Conservation (phyloP, 2,797 vertebrate genomes). For the Lutjanus campechanus region DNA sequence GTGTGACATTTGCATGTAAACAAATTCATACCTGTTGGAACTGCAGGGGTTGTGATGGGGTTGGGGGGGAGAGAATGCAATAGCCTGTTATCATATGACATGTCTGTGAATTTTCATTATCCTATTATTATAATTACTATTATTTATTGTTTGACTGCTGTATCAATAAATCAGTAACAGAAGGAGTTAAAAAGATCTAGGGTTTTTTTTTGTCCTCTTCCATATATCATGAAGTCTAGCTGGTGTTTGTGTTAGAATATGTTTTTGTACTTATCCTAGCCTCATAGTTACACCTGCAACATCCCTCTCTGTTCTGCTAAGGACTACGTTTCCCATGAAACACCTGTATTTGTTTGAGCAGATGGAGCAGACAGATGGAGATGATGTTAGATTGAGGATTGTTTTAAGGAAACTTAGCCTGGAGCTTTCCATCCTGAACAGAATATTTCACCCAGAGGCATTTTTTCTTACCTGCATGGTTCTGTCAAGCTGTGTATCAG, state of each 20-base stretch:
- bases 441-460: constrained; percentile 60
- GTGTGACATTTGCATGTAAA: constrained; percentile 87
- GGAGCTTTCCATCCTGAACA: constrained; percentile 61
- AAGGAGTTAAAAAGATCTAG: constrained; percentile 41
- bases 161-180: constrained; percentile 68
- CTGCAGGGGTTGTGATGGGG: constrained; percentile 68
- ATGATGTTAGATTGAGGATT: constrained; percentile 34
- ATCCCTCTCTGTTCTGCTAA: constrained; percentile 51
- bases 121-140: constrained; percentile 66
- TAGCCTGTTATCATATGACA: constrained; percentile 80
- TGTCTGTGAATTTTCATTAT: constrained; percentile 81
- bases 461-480: constrained; percentile 81
- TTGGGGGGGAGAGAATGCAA: constrained; percentile 56
- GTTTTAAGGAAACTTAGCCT: constrained; percentile 61
- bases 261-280: constrained; percentile 70
- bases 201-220: constrained; percentile 65
- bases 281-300: constrained; percentile 45
- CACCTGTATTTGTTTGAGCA: constrained; percentile 34
- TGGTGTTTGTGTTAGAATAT: constrained; percentile 73
- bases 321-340: constrained; percentile 47
- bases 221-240: constrained; percentile 59
- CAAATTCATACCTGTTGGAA: constrained; percentile 84
- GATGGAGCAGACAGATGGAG: constrained; percentile 37
- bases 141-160: constrained; percentile 76
- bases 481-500: constrained; percentile 73